These are phyloP conservation scores for Odobenus rosmarus DNA, from an alignment of 2,113 vertebrate species.

Conservation along the genomic window DNA sequence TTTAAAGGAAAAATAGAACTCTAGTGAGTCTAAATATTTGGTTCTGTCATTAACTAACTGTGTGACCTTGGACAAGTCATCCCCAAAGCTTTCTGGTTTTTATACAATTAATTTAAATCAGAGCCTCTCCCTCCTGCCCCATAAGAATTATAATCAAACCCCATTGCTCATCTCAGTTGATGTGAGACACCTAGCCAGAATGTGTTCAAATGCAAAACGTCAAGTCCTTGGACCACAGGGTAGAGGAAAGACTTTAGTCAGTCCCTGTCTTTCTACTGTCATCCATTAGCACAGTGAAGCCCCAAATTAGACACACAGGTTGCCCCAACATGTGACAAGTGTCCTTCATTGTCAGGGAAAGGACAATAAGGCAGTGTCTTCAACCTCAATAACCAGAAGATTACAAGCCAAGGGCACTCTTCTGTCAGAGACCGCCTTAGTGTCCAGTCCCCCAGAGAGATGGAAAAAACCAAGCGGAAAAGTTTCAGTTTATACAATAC, in stretches of 20 bases:
- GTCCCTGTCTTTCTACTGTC: not conserved
- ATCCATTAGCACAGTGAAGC: not conserved
- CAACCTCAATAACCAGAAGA: not conserved
- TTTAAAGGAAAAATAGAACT: conserved; percentile 31
- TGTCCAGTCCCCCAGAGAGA: not conserved
- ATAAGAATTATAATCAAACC: not conserved
- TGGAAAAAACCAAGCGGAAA: conserved; percentile 52
- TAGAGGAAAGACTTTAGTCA: not conserved
- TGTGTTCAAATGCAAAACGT: not conserved
- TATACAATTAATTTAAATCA: not conserved
- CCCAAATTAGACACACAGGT: not conserved
- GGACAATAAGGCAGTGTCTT: conserved; percentile 1
- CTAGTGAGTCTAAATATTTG: not conserved
- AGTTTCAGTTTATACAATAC: conserved; percentile 47
- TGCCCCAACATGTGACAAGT: not conserved
- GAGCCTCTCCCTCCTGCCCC: not conserved
- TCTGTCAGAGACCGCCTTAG: not conserved
- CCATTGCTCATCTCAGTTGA: not conserved
- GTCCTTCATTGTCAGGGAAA: conserved; percentile 13
- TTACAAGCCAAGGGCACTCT: not conserved
- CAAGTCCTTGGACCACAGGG: not conserved
- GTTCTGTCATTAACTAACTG: not conserved
- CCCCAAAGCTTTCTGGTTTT: not conserved
- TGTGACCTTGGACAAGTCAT: not conserved
- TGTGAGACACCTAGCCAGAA: not conserved